Percentiles rank a stretch among this genome's conserved stretches.
phyloP scores from a whole-genome alignment of 30 jellyfish, hydroid and myxozoan species.

The Pelagia noctiluca region DNA sequence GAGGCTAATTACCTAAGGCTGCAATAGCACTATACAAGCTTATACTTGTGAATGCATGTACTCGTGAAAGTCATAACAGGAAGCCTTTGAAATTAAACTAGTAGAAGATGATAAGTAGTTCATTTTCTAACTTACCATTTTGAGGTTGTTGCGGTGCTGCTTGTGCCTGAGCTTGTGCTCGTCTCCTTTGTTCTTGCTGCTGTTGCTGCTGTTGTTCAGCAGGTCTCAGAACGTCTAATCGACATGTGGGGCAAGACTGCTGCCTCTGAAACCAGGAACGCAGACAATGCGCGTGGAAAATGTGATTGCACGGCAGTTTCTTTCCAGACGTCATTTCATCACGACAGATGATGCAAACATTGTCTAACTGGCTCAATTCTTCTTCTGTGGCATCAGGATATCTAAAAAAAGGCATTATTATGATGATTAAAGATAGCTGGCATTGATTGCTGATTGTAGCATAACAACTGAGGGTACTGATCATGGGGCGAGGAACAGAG shows the following conservation, averaged over 20 bases:
- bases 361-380: slow-evolving; percentile 81
- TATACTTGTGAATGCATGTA: too few relatives aligned
- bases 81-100: too few relatives aligned
- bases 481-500: too few relatives aligned
- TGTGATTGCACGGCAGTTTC: slow-evolving; percentile 96
- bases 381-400: slow-evolving; percentile 98
- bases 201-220: slow-evolving; percentile 81
- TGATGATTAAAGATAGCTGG: too few relatives aligned
- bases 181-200: slow-evolving; percentile 65
- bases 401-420: slow-evolving; percentile 46
- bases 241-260: slow-evolving; percentile 99
- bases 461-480: too few relatives aligned
- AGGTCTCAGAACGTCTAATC: slow-evolving; percentile 96
- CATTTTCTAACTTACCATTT: slow-evolving; percentile 75
- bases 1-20: too few relatives aligned
- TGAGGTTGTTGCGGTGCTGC: slow-evolving; percentile 68
- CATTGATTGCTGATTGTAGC: too few relatives aligned
- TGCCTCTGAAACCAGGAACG: slow-evolving; percentile 99
- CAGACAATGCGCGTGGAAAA: slow-evolving; percentile 96
- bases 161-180: slow-evolving; percentile 40
- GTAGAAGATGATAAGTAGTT: too few relatives aligned
- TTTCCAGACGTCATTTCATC: slow-evolving; percentile 98
- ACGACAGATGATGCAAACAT: slow-evolving; percentile 97
- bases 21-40: too few relatives aligned
- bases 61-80: too few relatives aligned